These are phyloP conservation scores for Drosophila rufa DNA, from an alignment of 1,140 invertebrate genomes.

Conservation along the genomic window DNA sequence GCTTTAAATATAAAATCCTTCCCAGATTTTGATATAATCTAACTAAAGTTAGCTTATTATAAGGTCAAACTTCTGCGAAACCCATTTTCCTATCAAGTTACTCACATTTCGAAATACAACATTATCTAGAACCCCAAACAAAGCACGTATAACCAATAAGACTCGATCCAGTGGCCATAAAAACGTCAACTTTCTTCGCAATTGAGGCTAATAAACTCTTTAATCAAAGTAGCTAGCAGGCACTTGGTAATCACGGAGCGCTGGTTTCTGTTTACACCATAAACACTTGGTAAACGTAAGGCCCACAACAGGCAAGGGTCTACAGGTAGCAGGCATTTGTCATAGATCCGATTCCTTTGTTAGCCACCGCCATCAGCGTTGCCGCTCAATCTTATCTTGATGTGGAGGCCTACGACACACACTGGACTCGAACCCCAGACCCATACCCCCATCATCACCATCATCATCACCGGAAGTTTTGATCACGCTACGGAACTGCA, in stretches of 20 bases:
- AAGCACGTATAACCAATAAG: conserved; percentile 3
- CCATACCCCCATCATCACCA: conserved; percentile 43
- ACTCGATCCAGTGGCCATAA: not conserved
- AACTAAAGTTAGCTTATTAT: not conserved
- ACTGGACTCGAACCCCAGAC: conserved; percentile 37
- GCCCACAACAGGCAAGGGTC: not conserved
- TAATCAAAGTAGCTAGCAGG: conserved; percentile 3
- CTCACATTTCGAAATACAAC: not conserved
- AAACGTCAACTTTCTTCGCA: conserved; percentile 9
- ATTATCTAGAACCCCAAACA: conserved; percentile 8
- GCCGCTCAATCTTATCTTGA: conserved; percentile 65
- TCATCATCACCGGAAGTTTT: conserved; percentile 71
- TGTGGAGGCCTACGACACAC: conserved; percentile 65
- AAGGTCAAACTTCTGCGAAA: too few species aligned
- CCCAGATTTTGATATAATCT: not conserved
- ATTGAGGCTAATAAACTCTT: conserved; percentile 5
- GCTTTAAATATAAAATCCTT: too few species aligned
- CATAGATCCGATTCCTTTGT: conserved; percentile 49
- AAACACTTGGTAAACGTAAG: conserved; percentile 33
- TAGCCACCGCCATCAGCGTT: not conserved
- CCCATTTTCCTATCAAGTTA: not conserved
- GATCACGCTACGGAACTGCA: conserved; percentile 54
- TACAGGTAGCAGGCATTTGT: conserved; percentile 20
- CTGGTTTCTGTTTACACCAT: conserved; percentile 35
- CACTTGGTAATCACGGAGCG: conserved; percentile 1